Evolutionary conservation across 2,113 vertebrate species (phyloP), one percentile per base, ranked within the genome.

Genomic region (Eurypyga helias): DNA sequence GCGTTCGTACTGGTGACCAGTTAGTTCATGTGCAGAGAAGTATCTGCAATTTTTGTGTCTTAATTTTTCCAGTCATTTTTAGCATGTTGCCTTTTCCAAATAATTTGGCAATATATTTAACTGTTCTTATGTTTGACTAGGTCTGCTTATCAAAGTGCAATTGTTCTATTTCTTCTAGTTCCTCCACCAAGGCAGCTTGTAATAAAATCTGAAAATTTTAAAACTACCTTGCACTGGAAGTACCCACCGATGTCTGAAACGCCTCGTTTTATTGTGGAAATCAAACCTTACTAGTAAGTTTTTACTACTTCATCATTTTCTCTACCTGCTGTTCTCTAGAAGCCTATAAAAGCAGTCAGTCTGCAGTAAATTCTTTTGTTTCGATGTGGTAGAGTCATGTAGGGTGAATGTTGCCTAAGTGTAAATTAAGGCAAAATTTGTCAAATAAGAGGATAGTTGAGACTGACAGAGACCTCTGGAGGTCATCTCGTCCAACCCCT

Each of bases 281-380:
- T 98, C 57, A 94, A 66, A 46, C 70, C 49, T 72, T 98, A 98
- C 31, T 2, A 4, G 98, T 98, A 94, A 98, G 98, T 98, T 48
- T 71, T 64, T 72, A 15, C 2, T 85, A 17, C 78, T 83, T 58
- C 57, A 15, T 77, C 36, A 43, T 91, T 93, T 94, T 17, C 8
- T 79, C 7, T 71, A 28, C 10, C 14, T 38, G 11, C 11, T 89
- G 34, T 2, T 97, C 36, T 82, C 57, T 79, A 52, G 24, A 79
- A 93, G 45, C 10, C 8, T 55, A 6, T 41, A 34, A 82, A 89
- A 89, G 12, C 11, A 41, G 13, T 81, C 26, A 20, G 45, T 81
- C 29, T 2, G 0, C 48, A 46, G 41, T 67, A 77, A 73, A 83
- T 54, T 49, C 3, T 88, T 88, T 48, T 79, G 15, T 77, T 93